phyloP scores from a whole-genome alignment of 2,888 invertebrate species.

The Epiblema foenella region DNA sequence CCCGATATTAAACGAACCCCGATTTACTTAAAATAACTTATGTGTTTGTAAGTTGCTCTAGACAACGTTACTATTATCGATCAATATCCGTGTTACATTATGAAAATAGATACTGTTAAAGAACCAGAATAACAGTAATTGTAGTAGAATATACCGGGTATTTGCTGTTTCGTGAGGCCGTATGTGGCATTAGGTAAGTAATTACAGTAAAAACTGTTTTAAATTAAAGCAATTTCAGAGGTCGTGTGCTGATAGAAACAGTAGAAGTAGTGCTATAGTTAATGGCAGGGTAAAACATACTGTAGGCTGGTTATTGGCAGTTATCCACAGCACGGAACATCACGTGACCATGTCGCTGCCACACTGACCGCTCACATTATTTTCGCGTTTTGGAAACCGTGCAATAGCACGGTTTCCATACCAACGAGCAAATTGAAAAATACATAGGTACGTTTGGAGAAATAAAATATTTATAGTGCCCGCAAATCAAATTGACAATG shows the following conservation, averaged over 20 bases:
- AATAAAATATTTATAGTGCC: conserved; percentile 2
- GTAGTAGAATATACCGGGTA: conserved; percentile 54
- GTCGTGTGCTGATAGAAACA: conserved; percentile 57
- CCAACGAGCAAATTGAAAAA: conserved; percentile 22
- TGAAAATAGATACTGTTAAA: neutral
- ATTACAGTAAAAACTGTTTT: conserved; percentile 67
- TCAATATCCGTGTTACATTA: neutral
- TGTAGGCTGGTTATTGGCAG: conserved; percentile 64
- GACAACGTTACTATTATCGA: neutral
- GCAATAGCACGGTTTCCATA: conserved; percentile 40
- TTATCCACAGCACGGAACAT: conserved; percentile 73
- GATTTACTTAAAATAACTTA: neutral
- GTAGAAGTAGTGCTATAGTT: conserved; percentile 49
- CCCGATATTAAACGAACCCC: conserved; percentile 14
- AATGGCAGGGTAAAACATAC: conserved; percentile 66
- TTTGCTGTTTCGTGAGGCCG: conserved; percentile 57
- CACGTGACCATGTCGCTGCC: conserved; percentile 65
- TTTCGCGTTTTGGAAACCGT: too few species aligned
- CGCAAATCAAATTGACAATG: too few species aligned
- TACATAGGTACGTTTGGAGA: neutral
- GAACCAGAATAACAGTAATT: neutral
- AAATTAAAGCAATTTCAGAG: conserved; percentile 62
- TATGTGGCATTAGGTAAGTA: conserved; percentile 55
- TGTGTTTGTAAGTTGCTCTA: neutral
- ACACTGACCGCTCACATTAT: conserved; percentile 49